A percentile compares a stretch with the other conserved stretches of the same genome.
These are phyloP conservation scores for Scaptomyza reducta DNA, from an alignment of 2,888 invertebrate genomes.

Conservation along the genomic window DNA sequence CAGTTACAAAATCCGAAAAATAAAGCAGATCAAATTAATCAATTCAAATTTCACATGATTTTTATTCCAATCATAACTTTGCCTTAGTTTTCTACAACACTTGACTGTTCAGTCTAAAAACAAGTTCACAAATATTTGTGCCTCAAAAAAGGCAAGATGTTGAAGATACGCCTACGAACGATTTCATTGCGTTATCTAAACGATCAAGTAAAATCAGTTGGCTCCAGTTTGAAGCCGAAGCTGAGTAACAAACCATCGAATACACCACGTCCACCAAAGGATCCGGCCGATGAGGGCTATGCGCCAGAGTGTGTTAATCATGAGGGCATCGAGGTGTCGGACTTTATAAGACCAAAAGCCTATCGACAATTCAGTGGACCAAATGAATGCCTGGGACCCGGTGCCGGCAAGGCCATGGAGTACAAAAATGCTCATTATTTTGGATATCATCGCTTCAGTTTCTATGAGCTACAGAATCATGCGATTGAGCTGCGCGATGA, in stretches of 20 bases:
- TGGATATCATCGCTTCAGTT: conserved; percentile 80
- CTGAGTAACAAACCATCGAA: conserved; percentile 45
- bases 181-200: background rate
- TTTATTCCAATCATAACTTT: background rate
- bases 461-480: conserved; percentile 61
- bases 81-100: background rate
- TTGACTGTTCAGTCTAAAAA: background rate
- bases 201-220: background rate
- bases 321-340: conserved; percentile 51
- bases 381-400: conserved; percentile 75
- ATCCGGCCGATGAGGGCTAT: conserved; percentile 76
- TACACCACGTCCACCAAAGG: conserved; percentile 77
- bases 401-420: conserved; percentile 58
- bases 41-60: background rate
- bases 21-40: background rate
- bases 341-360: conserved; percentile 61
- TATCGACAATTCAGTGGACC: conserved; percentile 67
- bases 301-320: conserved; percentile 63
- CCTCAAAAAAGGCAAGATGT: conserved; percentile 8
- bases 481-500: conserved; percentile 62
- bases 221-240: background rate
- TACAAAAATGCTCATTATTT: conserved; percentile 81
- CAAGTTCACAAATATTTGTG: background rate
- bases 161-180: conserved; percentile 4
- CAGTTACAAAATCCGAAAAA: background rate